Conservation (phyloP, 2,888 invertebrate genomes). For the Pseudococcus jackbeardsleyi region DNA sequence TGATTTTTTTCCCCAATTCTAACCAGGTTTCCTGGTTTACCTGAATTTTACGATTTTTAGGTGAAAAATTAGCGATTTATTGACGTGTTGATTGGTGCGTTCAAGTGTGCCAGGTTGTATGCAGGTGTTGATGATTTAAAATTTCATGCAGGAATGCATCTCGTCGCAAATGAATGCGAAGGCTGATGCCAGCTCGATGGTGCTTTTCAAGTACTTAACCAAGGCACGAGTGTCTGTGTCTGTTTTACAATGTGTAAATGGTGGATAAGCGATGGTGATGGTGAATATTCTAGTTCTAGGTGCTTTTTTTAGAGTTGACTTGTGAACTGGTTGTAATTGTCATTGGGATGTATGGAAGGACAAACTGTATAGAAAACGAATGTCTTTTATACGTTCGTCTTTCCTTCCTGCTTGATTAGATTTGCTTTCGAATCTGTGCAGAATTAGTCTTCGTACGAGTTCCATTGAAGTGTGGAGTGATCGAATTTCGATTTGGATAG, state of each 20-base stretch:
- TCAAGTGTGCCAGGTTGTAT: not conserved
- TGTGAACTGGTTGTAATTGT: slow-evolving; percentile 32
- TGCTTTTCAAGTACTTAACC: not conserved
- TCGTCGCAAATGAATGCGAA: slow-evolving; percentile 6
- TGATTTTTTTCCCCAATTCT: not conserved
- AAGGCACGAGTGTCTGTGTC: not conserved
- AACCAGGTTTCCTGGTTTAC: not conserved
- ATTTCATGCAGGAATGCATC: slow-evolving; percentile 28
- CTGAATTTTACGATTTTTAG: not conserved
- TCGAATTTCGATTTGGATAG: not conserved
- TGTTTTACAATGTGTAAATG: not conserved
- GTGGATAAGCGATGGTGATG: not conserved
- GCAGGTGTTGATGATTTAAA: slow-evolving; percentile 14
- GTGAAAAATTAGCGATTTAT: too few relatives aligned
- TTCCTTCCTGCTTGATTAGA: not conserved
- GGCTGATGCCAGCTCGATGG: not conserved
- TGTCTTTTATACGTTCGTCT: not conserved
- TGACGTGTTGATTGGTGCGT: not conserved
- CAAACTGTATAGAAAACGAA: not conserved
- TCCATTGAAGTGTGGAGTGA: not conserved
- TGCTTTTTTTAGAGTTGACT: slow-evolving; percentile 21
- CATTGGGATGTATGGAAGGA: not conserved
- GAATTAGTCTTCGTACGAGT: not conserved
- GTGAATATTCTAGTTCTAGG: not conserved
- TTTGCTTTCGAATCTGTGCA: not conserved